Conservation (phyloP, 2,888 invertebrate genomes). For the Podabrus alpinus region DNA sequence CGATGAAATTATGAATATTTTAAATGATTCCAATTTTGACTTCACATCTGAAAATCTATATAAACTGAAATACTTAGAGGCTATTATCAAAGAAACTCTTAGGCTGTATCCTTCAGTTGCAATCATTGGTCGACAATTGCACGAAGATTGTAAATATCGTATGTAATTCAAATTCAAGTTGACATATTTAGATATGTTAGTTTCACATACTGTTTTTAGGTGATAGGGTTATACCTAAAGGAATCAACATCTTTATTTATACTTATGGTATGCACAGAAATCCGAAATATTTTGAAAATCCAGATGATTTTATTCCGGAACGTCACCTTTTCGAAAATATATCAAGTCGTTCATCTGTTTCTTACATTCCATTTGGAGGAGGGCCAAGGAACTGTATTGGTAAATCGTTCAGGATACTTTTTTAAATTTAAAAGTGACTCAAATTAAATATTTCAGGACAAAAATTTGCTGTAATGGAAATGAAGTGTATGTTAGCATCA, state of each 20-base stretch:
- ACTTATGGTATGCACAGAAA: conserved; percentile 49
- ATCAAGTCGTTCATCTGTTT: conserved; percentile 41
- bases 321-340: conserved; percentile 46
- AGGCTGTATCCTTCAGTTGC: not conserved
- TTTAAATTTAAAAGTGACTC: not conserved
- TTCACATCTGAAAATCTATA: not conserved
- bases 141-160: not conserved
- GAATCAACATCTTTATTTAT: conserved; percentile 14
- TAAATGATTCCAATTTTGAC: not conserved
- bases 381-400: conserved; percentile 47
- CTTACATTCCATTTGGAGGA: conserved; percentile 48
- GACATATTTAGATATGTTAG: not conserved
- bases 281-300: conserved; percentile 53
- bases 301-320: conserved; percentile 50
- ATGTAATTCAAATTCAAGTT: not conserved
- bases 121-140: not conserved
- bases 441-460: conserved; percentile 44
- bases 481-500: conserved; percentile 58
- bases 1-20: not conserved
- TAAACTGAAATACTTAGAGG: not conserved
- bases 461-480: conserved; percentile 58
- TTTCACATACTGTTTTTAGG: not conserved
- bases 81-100: not conserved
- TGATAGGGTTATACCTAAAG: conserved; percentile 15
- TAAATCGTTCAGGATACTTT: not conserved